A percentile compares a stretch with the other conserved stretches of the same genome.
Conservation (phyloP, 2,888 invertebrate species). For the Nephrotoma guestfalica region DNA sequence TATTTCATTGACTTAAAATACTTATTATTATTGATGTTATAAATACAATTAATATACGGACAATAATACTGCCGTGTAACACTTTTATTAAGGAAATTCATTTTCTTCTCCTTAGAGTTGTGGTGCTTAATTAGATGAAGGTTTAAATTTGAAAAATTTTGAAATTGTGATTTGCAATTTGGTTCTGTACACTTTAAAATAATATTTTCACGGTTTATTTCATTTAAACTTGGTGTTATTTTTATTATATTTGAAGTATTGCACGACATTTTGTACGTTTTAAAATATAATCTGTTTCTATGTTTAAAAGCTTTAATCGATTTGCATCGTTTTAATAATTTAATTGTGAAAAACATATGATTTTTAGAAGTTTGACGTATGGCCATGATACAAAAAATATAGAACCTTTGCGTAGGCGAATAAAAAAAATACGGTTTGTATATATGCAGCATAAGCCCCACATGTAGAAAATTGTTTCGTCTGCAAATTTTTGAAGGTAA, state of each 20-base stretch:
- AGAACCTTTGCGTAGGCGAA: too few relatives aligned
- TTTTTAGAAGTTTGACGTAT: neutral
- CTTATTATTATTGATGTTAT: constrained; percentile 32
- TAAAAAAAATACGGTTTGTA: too few relatives aligned
- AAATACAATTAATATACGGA: constrained; percentile 37
- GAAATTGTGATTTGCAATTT: constrained; percentile 34
- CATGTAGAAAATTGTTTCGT: too few relatives aligned
- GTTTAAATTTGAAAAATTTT: constrained; percentile 37
- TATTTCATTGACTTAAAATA: constrained; percentile 40
- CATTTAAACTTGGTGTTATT: constrained; percentile 14
- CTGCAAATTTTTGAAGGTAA: too few relatives aligned
- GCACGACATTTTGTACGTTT: neutral
- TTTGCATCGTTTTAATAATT: neutral
- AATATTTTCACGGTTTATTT: constrained; percentile 5
- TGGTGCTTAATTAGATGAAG: constrained; percentile 44
- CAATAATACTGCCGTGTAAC: constrained; percentile 41
- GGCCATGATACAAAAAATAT: neutral
- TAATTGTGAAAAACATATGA: neutral
- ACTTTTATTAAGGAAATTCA: constrained; percentile 14
- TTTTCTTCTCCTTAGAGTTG: constrained; percentile 18
- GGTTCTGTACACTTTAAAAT: constrained; percentile 25
- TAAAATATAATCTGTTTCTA: too few relatives aligned
- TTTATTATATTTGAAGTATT: neutral
- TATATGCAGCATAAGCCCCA: too few relatives aligned
- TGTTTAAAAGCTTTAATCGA: neutral